Base-by-base conservation (phyloP, 2,113 vertebrate species). In the Chaetura pelagica region DNA sequence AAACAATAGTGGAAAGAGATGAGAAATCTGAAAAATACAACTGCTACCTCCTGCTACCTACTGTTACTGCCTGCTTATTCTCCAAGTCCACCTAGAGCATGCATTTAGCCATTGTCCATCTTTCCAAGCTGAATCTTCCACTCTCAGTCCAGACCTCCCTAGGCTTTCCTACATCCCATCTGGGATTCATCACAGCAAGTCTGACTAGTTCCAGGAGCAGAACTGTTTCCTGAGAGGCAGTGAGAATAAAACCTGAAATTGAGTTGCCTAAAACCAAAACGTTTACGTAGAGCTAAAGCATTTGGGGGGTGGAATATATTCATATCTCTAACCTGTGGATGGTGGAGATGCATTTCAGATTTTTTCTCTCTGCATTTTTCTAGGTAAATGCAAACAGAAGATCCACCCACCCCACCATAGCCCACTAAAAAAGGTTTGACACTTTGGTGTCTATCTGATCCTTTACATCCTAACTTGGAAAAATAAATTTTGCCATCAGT, bases 81-180 rank as follows among this genome's bases (percentile, higher is more conserved):
- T 61, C 64, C 0, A 7, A 22, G 12, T 35, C 81, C n/a, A 40
- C 38, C 75, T 57, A 14, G 62, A 63, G 44, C 1, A 0, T 35
- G 44, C 1, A 2, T 79, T 72, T 29, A 64, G 48, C 44, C n/a
- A 38, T n/a, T 46, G 22, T 23, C 66, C 35, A 11, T 40, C 54
- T 62, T 75, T 68, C 46, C 16, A 40, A 52, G 44, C 1, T 79
- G 58, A 30, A 46, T 79, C 54, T 63, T 87, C 32, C 46, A 49
- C 61, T 58, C 54, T 55, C 44, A 79, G 34, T 27, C 49, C 40
- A 59, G 80, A 68, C 21, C 18, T 84, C 44, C 66, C 14, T 35
- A 6, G 22, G 34, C n/a, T 75, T 95, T 80, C 63, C 59, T 30
- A 1, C 0, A 0, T 57, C 35, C 61, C 32, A 3, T 5, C 71